phyloP scores from a whole-genome alignment of 2,888 invertebrate genomes.

The Tanypteryx hageni region DNA sequence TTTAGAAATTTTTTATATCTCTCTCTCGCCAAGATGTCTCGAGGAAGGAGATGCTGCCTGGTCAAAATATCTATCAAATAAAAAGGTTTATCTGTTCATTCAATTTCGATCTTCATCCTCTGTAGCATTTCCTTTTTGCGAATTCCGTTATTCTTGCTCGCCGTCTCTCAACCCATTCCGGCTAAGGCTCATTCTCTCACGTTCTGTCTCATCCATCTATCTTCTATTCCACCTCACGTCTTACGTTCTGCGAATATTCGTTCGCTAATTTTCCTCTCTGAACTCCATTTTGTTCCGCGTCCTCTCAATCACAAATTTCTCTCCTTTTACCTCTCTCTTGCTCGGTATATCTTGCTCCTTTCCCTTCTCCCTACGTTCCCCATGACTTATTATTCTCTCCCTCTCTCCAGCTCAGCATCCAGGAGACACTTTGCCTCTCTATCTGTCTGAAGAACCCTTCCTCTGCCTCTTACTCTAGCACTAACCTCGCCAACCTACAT shows the following conservation, averaged over 20 bases:
- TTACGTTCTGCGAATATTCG: background rate
- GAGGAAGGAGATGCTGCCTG: too few species aligned
- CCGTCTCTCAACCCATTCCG: background rate
- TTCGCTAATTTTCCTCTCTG: conserved; percentile 1
- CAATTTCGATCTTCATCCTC: background rate
- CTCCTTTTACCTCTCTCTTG: background rate
- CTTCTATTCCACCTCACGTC: background rate
- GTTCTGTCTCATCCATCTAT: background rate
- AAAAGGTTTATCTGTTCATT: background rate
- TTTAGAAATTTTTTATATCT: too few species aligned
- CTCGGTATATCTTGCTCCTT: background rate
- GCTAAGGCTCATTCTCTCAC: background rate
- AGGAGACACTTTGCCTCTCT: conserved; percentile 51
- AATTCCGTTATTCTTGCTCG: background rate
- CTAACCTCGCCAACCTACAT: conserved; percentile 49
- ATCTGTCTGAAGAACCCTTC: conserved; percentile 52
- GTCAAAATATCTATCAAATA: too few species aligned
- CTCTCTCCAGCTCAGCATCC: conserved; percentile 3
- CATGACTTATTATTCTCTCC: background rate
- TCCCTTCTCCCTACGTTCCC: background rate
- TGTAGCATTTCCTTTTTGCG: background rate
- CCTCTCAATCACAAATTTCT: background rate
- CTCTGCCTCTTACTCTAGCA: background rate
- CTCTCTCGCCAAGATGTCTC: too few species aligned
- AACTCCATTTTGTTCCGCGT: background rate